Percentiles rank a stretch among this genome's conserved stretches.
phyloP scores from a whole-genome alignment of 2,113 vertebrate genomes.

The Hyperoodon ampullatus region DNA sequence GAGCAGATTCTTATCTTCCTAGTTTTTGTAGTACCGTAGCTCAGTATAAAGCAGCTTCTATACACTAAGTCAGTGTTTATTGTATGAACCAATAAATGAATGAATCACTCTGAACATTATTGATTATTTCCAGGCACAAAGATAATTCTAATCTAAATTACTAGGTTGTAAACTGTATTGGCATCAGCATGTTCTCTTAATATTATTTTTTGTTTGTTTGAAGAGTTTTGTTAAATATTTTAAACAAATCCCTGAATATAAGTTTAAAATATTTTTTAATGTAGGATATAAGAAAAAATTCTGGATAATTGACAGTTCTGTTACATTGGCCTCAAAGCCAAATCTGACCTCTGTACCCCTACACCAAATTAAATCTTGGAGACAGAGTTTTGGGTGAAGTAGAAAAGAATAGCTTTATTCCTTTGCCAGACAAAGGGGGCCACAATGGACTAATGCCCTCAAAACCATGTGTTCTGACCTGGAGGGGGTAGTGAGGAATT shows the following conservation, averaged over 20 bases:
- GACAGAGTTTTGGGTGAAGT: no score
- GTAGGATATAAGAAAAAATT: not conserved
- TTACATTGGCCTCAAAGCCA: not conserved
- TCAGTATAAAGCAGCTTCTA: not conserved
- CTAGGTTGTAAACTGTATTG: not conserved
- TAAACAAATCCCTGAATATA: not conserved
- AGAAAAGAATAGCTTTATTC: no score
- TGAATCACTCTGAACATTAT: not conserved
- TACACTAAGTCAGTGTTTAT: no score
- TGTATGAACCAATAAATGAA: not conserved
- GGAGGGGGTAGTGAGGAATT: not conserved
- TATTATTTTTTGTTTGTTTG: not conserved
- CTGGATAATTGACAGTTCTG: not conserved
- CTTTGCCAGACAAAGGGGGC: no score
- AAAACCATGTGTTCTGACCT: no score
- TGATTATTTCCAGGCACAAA: not conserved
- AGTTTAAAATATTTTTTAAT: not conserved
- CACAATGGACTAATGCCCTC: no score
- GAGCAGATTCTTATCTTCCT: not conserved
- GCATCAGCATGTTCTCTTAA: not conserved
- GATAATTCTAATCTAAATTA: not conserved
- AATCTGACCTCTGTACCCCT: no score
- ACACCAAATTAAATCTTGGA: no score
- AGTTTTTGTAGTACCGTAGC: accelerated
- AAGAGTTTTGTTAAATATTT: not conserved